Percentiles rank a stretch among this genome's conserved stretches.
phyloP scores from a whole-genome alignment of 2,797 vertebrate species.

The Forpus xanthops region DNA sequence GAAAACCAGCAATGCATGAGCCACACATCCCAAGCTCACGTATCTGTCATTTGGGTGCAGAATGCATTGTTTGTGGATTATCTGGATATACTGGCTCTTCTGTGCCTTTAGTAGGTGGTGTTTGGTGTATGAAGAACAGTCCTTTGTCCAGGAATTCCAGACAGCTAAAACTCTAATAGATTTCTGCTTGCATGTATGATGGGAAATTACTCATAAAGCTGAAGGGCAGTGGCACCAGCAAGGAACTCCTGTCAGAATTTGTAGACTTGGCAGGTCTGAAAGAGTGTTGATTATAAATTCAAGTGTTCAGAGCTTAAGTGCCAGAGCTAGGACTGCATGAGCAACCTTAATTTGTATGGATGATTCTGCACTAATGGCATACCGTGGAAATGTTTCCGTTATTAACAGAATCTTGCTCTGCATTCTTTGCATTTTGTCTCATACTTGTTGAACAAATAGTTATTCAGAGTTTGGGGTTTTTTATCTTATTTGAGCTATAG shows the following conservation, averaged over 20 bases:
- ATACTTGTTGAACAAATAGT: not conserved
- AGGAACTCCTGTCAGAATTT: not conserved
- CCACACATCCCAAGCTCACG: not conserved
- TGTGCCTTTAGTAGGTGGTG: not conserved
- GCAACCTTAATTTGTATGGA: not conserved
- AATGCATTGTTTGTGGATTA: not conserved
- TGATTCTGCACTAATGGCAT: not conserved
- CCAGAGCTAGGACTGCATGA: not conserved
- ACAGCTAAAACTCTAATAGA: not conserved
- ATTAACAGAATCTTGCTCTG: not conserved
- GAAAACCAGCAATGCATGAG: not conserved
- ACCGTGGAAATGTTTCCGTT: not conserved
- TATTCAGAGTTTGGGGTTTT: not conserved
- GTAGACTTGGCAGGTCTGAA: not conserved
- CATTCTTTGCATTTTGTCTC: not conserved
- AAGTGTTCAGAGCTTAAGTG: fast-evolving
- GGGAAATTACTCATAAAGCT: not conserved
- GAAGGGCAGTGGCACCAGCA: not conserved
- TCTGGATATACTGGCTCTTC: not conserved
- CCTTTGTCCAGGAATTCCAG: not conserved
- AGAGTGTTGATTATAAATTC: not conserved
- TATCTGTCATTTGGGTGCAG: not conserved
- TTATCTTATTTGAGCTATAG: not conserved
- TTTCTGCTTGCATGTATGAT: not conserved
- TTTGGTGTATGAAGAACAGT: not conserved